A percentile compares a stretch with the other conserved stretches of the same genome.
Evolutionary conservation across 2,113 vertebrate species (phyloP).

Genomic region (Vimba vimba): DNA sequence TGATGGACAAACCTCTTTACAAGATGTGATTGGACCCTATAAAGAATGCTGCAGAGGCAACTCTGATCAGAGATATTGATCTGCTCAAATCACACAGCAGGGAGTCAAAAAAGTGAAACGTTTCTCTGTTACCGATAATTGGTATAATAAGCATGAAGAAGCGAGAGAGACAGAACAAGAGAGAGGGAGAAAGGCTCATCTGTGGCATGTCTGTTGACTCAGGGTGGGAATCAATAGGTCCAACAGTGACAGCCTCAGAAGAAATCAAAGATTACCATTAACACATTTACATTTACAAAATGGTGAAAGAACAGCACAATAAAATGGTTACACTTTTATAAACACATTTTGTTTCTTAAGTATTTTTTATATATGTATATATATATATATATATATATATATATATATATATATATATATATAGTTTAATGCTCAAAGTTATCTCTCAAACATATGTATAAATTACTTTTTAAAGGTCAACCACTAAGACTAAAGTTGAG

Average conservation of each 20-base stretch:
- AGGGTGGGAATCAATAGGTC: constrained; percentile 55
- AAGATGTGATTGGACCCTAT: constrained; percentile 35
- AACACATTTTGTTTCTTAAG: not conserved
- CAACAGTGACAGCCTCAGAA: constrained; percentile 40
- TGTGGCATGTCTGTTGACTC: constrained; percentile 53
- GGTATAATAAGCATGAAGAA: constrained; percentile 77
- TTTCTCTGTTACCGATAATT: constrained; percentile 77
- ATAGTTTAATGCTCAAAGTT: not conserved
- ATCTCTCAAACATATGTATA: not conserved
- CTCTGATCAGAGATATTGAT: constrained; percentile 71
- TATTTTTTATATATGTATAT: not conserved
- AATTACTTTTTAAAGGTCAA: not conserved
- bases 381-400: too few species aligned
- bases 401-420: too few species aligned
- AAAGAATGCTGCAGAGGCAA: constrained; percentile 47
- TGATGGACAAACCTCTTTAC: constrained; percentile 17
- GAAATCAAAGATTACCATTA: constrained; percentile 46
- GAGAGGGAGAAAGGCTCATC: constrained; percentile 55
- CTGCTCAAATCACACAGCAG: constrained; percentile 68
- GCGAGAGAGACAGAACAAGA: constrained; percentile 35
- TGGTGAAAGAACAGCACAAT: constrained; percentile 26
- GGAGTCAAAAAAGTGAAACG: constrained; percentile 69
- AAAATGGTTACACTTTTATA: constrained; percentile 17
- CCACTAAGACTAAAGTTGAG: not conserved
- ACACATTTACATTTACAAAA: constrained; percentile 30